Conservation (phyloP, 2,888 invertebrate genomes). For the Lasioglossum morio region DNA sequence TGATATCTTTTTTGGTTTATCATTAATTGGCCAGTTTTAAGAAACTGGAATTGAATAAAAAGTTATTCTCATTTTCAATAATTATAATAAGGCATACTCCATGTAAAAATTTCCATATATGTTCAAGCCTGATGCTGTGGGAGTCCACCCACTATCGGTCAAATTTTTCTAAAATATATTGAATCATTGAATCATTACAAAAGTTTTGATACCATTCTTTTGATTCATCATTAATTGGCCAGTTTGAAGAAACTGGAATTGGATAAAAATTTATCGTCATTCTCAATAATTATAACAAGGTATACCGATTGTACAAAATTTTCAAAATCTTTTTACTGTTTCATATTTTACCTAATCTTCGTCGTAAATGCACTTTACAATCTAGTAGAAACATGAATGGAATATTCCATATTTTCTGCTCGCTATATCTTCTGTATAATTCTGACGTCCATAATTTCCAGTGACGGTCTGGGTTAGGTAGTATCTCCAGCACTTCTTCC, state of each 20-base stretch:
- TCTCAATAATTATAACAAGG: neutral
- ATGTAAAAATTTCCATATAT: no score
- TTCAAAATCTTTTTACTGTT: neutral
- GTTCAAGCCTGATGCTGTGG: no score
- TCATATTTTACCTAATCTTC: neutral
- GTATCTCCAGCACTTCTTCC: neutral
- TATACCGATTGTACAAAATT: neutral
- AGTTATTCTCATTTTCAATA: neutral
- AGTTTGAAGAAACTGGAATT: no score
- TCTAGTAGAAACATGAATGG: neutral
- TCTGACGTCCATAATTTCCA: slow-evolving; percentile 16
- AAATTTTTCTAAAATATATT: no score
- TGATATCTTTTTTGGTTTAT: no score
- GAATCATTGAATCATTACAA: no score
- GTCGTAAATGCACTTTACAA: neutral
- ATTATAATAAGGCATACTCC: neutral
- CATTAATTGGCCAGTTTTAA: neutral
- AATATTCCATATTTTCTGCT: neutral
- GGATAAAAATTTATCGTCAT: neutral
- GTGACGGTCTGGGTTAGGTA: slow-evolving; percentile 10
- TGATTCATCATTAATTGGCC: neutral
- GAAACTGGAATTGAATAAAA: neutral
- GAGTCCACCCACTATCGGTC: no score
- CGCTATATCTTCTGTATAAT: neutral
- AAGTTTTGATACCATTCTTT: no score